Evolutionary conservation across 2,797 vertebrate species (phyloP).

Genomic region (Melanotaenia trifasciata): DNA sequence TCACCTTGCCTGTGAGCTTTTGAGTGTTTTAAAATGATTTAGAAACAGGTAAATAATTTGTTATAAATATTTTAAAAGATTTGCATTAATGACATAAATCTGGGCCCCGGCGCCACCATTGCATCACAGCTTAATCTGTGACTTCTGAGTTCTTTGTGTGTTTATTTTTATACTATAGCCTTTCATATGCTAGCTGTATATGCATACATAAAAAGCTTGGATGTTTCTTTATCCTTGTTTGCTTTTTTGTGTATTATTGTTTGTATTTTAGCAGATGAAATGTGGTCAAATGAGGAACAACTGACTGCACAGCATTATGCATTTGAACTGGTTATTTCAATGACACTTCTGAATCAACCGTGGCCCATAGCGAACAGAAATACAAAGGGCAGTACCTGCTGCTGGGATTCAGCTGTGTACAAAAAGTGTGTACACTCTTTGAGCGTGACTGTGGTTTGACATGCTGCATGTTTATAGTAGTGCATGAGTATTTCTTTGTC

Average conservation of each 20-base stretch:
- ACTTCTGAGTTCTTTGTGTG: conserved; percentile 7
- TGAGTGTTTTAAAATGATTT: conserved; percentile 30
- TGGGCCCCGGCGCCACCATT: conserved; percentile 17
- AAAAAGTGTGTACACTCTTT: conserved; percentile 27
- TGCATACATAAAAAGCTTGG: conserved; percentile 10
- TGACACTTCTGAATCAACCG: conserved; percentile 61
- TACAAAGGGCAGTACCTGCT: conserved; percentile 32
- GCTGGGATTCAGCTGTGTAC: conserved; percentile 20
- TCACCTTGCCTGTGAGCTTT: conserved; percentile 25
- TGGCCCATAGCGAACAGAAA: conserved; percentile 49
- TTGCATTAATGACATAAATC: conserved; percentile 40
- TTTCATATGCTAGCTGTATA: conserved; percentile 2
- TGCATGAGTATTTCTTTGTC: neutral
- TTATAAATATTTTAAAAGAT: conserved; percentile 46
- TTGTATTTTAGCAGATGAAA: conserved; percentile 7
- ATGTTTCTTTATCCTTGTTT: neutral
- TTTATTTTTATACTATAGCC: conserved; percentile 10
- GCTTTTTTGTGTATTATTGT: neutral
- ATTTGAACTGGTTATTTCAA: conserved; percentile 38
- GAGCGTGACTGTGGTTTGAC: neutral
- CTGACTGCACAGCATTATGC: conserved; percentile 8
- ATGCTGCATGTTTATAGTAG: conserved; percentile 21
- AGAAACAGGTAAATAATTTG: conserved; percentile 22
- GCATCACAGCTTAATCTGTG: conserved; percentile 14
- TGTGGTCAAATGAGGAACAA: conserved; percentile 15